Base-by-base conservation (phyloP, 2,113 vertebrate genomes). In the Desmodus rotundus region DNA sequence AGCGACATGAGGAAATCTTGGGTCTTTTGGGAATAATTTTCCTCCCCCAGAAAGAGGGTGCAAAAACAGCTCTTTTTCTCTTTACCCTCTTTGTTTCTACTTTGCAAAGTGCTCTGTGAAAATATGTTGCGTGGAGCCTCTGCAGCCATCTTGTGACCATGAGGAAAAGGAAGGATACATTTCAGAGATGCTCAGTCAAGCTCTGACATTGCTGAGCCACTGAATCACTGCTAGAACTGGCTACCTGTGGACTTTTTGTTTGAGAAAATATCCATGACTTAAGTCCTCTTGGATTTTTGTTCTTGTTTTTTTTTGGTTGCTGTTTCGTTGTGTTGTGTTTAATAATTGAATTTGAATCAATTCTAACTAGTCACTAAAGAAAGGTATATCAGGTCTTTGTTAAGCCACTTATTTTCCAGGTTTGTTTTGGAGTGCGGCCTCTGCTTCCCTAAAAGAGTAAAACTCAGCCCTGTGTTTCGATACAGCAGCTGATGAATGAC, bases 401-500 rank as follows among this genome's bases (percentile, higher is more conserved):
- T 85, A 77, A 81, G 20, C 17, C 17, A 17, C 26, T 94, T 91
- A 77, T 72, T 93, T 96, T 93, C 76, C 38, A 5, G 54, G 19
- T 50, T 61, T 88, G n/a, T 87, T 87, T 87, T 68, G 31, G 36
- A 87, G n/a, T 38, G 1, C 77, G 38, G 81, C 19, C 65, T 90
- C 41, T 87, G n/a, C 33, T 85, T 93, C 12, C 58, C 19, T 5
- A 45, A 43, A 87, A 68, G 43, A 93, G 20, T 88, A 43, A 90
- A 86, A 76, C 31, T 88, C 3, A 13, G n/a, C 50, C 56, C 86
- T 67, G 5, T 43, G 20, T 86, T 91, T 95, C 67, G 19, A 31
- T 47, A 63, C 43, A 17, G 63, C 76, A 96, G 47, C 43, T 67
- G 80, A 94, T 95, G 78, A 89, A 78, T 76, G 52, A 70, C n/a